Evolutionary conservation across 2,113 vertebrate species (phyloP).

Genomic region (Cardinalis cardinalis): DNA sequence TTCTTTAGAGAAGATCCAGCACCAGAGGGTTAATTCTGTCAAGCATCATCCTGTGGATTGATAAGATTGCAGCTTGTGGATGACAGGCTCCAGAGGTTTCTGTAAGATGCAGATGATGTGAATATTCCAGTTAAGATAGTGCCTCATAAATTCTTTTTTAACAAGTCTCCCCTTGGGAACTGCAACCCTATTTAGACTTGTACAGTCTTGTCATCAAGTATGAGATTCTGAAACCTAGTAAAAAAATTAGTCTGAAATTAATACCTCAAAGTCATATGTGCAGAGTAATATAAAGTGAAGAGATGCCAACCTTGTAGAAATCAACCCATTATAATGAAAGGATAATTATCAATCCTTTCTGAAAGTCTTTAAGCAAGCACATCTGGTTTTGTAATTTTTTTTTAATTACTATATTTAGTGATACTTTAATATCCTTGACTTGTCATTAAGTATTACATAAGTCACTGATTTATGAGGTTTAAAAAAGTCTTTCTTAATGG

Average conservation of each 20-base stretch:
- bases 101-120: background rate
- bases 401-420: background rate
- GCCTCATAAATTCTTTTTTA: background rate
- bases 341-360: constrained; percentile 34
- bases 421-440: constrained; percentile 5
- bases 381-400: background rate
- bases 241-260: constrained; percentile 14
- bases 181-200: background rate
- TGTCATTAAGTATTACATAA: constrained; percentile 1
- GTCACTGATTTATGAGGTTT: background rate
- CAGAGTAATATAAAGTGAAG: background rate
- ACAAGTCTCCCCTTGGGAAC: background rate
- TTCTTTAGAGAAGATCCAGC: background rate
- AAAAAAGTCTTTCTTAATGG: background rate
- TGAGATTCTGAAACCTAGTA: background rate
- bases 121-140: background rate
- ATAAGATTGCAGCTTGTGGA: background rate
- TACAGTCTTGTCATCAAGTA: background rate
- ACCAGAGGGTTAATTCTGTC: background rate
- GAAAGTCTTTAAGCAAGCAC: background rate
- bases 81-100: background rate
- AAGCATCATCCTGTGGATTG: background rate
- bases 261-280: background rate
- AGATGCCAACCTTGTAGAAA: background rate
- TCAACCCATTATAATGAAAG: background rate